Evolutionary conservation across 2,113 vertebrate genomes (phyloP).

Genomic region (Echinops telfairi): DNA sequence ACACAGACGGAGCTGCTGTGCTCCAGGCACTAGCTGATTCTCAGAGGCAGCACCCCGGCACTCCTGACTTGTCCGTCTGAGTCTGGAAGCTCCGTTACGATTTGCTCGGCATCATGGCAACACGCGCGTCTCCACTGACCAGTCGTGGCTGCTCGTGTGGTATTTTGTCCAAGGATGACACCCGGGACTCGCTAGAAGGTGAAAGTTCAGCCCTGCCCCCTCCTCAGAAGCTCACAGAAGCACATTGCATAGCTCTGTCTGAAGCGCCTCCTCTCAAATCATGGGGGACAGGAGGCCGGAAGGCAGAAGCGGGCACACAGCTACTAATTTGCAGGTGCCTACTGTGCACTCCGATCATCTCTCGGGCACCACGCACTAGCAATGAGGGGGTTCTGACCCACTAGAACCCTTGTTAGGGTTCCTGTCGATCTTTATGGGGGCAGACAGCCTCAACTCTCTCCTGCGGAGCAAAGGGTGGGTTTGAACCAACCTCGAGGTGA

Average conservation of each 20-base stretch:
- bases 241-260: background rate
- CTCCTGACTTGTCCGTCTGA: too few species aligned
- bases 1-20: background rate
- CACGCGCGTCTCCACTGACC: background rate
- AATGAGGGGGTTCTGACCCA: background rate
- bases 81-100: too few species aligned
- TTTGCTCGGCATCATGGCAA: background rate
- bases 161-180: background rate
- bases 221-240: background rate
- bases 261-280: background rate
- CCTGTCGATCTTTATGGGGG: background rate
- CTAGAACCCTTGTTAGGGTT: background rate
- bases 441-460: background rate
- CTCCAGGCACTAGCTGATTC: background rate
- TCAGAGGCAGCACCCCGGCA: too few species aligned
- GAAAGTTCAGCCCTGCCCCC: background rate
- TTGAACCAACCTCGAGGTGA: background rate
- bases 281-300: accelerated
- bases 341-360: background rate
- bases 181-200: background rate
- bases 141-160: background rate
- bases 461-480: background rate
- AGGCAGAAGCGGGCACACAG: background rate
- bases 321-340: background rate
- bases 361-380: background rate